Evolutionary conservation across 2,797 vertebrate genomes (phyloP), one percentile per base, ranked within the genome.

Genomic region (Cyprinodon diabolis): DNA sequence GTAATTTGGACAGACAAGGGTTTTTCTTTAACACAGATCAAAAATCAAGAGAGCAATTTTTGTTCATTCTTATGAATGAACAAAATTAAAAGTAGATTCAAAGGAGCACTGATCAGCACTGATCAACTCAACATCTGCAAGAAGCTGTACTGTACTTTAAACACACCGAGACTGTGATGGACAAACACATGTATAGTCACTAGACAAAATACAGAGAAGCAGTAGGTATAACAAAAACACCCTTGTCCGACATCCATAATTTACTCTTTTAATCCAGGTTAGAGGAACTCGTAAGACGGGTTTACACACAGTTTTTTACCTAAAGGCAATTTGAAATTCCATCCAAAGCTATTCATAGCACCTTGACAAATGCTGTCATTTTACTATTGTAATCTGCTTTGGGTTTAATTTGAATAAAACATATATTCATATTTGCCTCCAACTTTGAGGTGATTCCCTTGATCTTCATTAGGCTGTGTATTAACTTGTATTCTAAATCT

Each of bases 11-110:
- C 19, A 62, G 8, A 15, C 35, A 40, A 4, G 25, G 1, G 2
- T 6, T 43, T 37, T 37, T n/a, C 37, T 12, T 43, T 37, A 63
- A 62, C 35, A 40, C 35, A 62, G 35, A 8, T 3, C 12, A 35
- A 40, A n/a, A 43, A 63, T 63, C 30, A 60, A 37, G 8, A 37
- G 30, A 35, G 30, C 1, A 4, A 37, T 19, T 37, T 15, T 19
- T 35, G 30, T 30, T 30, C 30, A 30, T 30, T 30, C 30, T 30
- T 30, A 30, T 30, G 30, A 30, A 30, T 30, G 30, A 30, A 30
- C 70, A 77, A 69, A 57, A 49, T 68, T 48, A 4, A 74, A 37
- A 67, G 30, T 35, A 67, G 52, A 25, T 58, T 73, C 48, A 13
- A 4, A 30, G 55, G 17, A 12, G 54, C 63, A 30, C 4, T 10